Percentiles rank a stretch among this genome's conserved stretches.
These are phyloP conservation scores for Oligia fasciuncula DNA, from an alignment of 2,888 invertebrate species.

Conservation along the genomic window DNA sequence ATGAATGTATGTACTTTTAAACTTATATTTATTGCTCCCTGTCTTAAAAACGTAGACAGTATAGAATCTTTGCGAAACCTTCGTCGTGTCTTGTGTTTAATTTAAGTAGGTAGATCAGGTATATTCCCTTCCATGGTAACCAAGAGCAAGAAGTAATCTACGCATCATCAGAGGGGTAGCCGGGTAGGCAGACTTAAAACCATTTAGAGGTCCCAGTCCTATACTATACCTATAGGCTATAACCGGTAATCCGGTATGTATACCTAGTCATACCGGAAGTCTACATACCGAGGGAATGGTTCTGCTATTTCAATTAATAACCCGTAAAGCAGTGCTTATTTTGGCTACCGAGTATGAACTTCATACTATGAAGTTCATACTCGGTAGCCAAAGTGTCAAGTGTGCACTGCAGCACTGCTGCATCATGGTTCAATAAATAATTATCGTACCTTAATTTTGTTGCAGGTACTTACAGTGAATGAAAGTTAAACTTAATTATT, in stretches of 20 bases:
- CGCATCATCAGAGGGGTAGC: background rate
- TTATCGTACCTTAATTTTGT: conserved; percentile 14
- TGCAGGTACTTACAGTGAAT: conserved; percentile 51
- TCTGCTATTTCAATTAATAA: background rate
- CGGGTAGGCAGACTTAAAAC: background rate
- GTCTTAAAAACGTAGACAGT: conserved; percentile 4
- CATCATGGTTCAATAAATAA: background rate
- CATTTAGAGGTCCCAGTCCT: background rate
- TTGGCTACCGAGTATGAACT: too few relatives aligned
- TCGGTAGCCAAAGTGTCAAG: background rate
- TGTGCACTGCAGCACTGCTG: background rate
- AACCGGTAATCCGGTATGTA: background rate
- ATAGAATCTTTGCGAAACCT: background rate
- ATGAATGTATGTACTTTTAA: too few relatives aligned
- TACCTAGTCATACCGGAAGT: background rate
- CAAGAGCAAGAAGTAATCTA: background rate
- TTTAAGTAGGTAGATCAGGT: background rate
- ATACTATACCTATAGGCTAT: background rate
- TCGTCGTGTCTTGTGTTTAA: background rate
- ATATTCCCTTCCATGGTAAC: background rate
- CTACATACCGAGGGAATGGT: background rate
- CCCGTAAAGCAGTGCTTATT: too few relatives aligned
- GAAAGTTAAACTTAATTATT: conserved; percentile 31
- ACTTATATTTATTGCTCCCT: conserved; percentile 32
- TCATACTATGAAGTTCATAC: background rate